Evolutionary conservation across 2,113 vertebrate genomes (phyloP).

Genomic region (Steatornis caripensis): DNA sequence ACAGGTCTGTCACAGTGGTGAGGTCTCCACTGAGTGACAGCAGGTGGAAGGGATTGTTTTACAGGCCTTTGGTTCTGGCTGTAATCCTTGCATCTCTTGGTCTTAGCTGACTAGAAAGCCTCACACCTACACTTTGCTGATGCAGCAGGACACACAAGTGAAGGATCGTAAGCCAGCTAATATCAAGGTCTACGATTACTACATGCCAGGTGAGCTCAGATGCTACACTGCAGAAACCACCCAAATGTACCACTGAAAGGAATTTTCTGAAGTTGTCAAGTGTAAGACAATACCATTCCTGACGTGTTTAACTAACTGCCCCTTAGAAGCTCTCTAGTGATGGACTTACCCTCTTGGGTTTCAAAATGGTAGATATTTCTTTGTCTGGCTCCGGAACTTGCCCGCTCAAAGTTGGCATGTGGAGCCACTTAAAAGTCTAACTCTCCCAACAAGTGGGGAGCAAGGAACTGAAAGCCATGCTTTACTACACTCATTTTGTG

Average conservation of each 20-base stretch:
- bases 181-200: slow-evolving; percentile 82
- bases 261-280: not conserved
- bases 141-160: slow-evolving; percentile 58
- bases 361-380: not conserved
- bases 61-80: not conserved
- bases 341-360: not conserved
- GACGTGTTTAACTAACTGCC: not conserved
- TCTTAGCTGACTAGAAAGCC: slow-evolving; percentile 42
- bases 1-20: not conserved
- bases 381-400: not conserved
- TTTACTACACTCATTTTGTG: not conserved
- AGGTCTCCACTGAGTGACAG: not conserved
- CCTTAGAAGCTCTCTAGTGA: not conserved
- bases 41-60: not conserved
- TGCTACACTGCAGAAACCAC: not conserved
- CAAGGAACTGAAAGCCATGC: not conserved
- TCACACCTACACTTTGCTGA: slow-evolving; percentile 34
- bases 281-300: not conserved
- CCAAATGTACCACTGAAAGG: not conserved
- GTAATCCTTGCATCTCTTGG: not conserved
- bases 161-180: slow-evolving; percentile 76
- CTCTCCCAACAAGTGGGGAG: not conserved
- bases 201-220: slow-evolving; percentile 77
- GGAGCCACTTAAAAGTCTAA: not conserved
- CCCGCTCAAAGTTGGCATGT: not conserved